Conservation (phyloP, 2,888 invertebrate species). For the Myopa testacea region DNA sequence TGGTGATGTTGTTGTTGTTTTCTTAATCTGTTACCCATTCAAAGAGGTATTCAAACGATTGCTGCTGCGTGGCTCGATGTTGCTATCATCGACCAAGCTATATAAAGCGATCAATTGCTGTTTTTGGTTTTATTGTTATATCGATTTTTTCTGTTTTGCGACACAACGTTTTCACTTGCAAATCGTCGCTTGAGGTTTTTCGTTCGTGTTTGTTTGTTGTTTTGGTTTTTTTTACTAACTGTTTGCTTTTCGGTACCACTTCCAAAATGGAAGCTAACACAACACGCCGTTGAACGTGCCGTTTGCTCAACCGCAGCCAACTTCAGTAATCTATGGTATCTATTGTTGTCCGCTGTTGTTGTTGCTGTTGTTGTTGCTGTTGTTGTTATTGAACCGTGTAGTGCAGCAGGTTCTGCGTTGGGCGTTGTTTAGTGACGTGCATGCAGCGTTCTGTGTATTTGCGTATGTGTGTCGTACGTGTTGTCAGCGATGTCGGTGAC, state of each 20-base stretch:
- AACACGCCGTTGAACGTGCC: slow-evolving; percentile 39
- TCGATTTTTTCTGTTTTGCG: not conserved
- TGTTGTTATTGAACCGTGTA: not conserved
- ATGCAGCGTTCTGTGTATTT: slow-evolving; percentile 5
- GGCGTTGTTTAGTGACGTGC: slow-evolving; percentile 38
- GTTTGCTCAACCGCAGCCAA: slow-evolving; percentile 41
- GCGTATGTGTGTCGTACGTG: not conserved
- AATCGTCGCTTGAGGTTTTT: not conserved
- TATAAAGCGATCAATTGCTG: not conserved
- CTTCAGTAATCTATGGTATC: slow-evolving; percentile 36
- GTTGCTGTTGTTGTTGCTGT: slow-evolving; percentile 17
- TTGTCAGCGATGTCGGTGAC: not conserved
- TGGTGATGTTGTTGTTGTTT: not conserved
- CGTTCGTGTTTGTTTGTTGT: slow-evolving; percentile 2
- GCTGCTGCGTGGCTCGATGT: not conserved
- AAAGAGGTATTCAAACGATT: too few species aligned
- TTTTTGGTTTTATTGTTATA: not conserved
- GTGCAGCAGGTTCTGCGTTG: not conserved
- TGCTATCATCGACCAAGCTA: not conserved
- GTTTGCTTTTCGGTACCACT: not conserved
- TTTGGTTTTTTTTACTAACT: not conserved
- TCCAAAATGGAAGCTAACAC: slow-evolving; percentile 27
- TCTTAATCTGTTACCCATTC: not conserved
- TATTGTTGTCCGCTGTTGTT: slow-evolving; percentile 15
- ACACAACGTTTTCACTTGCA: not conserved